A percentile compares a stretch with the other conserved stretches of the same genome.
These are phyloP conservation scores for Hydroisotoma schaefferi DNA, from an alignment of 2,888 invertebrate genomes.

Conservation along the genomic window DNA sequence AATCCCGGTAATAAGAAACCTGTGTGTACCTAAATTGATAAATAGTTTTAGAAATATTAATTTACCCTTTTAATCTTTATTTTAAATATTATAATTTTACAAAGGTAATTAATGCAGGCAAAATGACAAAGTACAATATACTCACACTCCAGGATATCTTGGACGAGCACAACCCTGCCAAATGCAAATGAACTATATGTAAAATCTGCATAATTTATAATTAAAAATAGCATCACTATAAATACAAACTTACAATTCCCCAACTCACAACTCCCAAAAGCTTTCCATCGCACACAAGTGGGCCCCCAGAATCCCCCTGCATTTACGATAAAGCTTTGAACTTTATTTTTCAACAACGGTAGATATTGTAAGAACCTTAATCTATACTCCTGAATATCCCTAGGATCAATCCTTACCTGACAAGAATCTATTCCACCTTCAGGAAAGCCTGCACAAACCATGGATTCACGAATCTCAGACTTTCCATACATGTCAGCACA, in stretches of 20 bases:
- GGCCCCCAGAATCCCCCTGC: slow-evolving; percentile 13
- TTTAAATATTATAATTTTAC: too few species aligned
- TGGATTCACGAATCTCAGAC: slow-evolving; percentile 43
- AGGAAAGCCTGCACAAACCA: slow-evolving; percentile 45
- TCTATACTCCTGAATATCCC: background rate
- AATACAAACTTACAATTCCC: slow-evolving; percentile 20
- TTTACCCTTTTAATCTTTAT: slow-evolving; percentile 3
- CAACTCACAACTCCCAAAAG: slow-evolving; percentile 32
- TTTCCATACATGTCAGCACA: slow-evolving; percentile 44
- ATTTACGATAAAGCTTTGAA: background rate
- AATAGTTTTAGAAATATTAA: background rate
- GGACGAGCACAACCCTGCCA: slow-evolving; percentile 33
- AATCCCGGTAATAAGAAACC: slow-evolving; percentile 44
- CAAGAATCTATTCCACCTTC: slow-evolving; percentile 45
- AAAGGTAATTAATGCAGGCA: background rate
- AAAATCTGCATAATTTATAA: background rate
- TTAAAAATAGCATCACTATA: background rate
- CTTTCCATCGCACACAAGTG: slow-evolving; percentile 31
- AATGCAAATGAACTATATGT: background rate
- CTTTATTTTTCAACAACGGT: background rate
- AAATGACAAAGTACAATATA: background rate
- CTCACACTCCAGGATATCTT: slow-evolving; percentile 32
- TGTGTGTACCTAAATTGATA: slow-evolving; percentile 33
- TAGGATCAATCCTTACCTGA: slow-evolving; percentile 28
- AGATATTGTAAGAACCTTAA: background rate